Conservation (phyloP, 2,797 vertebrate species). For the Linurgus olivaceus region DNA sequence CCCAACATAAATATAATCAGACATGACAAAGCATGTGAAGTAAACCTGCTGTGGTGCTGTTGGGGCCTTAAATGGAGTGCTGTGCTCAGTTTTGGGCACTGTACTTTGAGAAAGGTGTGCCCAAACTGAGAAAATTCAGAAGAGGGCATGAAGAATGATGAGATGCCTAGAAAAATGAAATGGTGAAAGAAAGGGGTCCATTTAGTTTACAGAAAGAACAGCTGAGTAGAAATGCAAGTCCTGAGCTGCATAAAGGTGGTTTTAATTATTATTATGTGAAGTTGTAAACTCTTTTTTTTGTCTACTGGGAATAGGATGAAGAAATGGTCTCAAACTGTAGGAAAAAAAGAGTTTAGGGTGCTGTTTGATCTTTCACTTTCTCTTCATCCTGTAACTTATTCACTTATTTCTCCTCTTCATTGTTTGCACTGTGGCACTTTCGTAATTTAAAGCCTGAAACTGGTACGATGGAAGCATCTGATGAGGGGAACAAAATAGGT, state of each 20-base stretch:
- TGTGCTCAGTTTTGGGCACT: not conserved
- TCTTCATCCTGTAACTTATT: not conserved
- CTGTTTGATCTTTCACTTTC: not conserved
- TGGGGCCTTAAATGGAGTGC: not conserved
- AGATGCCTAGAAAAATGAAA: not conserved
- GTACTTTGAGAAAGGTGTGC: not conserved
- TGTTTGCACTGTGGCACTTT: not conserved
- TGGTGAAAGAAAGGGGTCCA: not conserved
- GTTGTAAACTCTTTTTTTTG: not conserved
- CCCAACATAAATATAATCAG: not conserved
- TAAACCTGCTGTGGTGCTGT: not conserved
- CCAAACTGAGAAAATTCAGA: not conserved
- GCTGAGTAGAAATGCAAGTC: not conserved
- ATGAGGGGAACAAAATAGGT: not conserved
- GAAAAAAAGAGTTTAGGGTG: not conserved
- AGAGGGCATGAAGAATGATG: not conserved
- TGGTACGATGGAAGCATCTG: not conserved
- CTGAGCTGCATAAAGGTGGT: not conserved
- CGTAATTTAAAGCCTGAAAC: not conserved
- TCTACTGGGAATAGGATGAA: not conserved
- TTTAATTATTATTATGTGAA: not conserved
- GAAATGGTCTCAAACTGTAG: not conserved
- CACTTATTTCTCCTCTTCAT: not conserved
- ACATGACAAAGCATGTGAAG: not conserved
- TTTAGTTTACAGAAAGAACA: not conserved